Evolutionary conservation across 2,888 invertebrate genomes (phyloP).

Genomic region (Asteroscopus sphinx): DNA sequence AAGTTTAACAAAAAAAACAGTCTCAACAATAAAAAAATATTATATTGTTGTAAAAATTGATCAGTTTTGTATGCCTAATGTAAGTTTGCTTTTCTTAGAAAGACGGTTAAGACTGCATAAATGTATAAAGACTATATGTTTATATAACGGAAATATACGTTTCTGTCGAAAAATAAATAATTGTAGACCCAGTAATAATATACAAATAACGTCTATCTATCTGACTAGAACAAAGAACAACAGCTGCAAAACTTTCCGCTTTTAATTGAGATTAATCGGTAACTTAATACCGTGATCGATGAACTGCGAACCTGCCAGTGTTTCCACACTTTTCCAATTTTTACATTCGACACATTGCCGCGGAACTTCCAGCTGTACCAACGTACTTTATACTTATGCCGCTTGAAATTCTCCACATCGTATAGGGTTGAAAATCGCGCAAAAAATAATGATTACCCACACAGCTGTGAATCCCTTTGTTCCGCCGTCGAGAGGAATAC

Average conservation of each 20-base stretch:
- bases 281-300: constrained; percentile 35
- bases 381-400: constrained; percentile 16
- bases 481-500: constrained; percentile 32
- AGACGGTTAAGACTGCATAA: constrained; percentile 7
- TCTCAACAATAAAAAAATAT: neutral
- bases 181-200: constrained; percentile 4
- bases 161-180: constrained; percentile 1
- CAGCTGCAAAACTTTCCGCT: constrained; percentile 14
- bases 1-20: neutral
- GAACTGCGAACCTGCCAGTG: constrained; percentile 14
- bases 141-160: constrained; percentile 9
- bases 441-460: constrained; percentile 40
- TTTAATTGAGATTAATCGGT: constrained; percentile 44
- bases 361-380: neutral
- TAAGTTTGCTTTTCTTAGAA: constrained; percentile 13
- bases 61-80: neutral
- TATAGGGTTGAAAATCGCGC: constrained; percentile 38
- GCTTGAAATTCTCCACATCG: constrained; percentile 29
- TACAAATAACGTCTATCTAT: neutral
- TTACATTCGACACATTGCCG: constrained; percentile 1
- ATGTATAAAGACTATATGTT: neutral
- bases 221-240: constrained; percentile 9
- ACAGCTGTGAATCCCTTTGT: constrained; percentile 28
- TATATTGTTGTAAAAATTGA: neutral
- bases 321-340: constrained; percentile 3